phyloP scores from a whole-genome alignment of 1,140 invertebrate species.

The Temnothorax longispinosus region DNA sequence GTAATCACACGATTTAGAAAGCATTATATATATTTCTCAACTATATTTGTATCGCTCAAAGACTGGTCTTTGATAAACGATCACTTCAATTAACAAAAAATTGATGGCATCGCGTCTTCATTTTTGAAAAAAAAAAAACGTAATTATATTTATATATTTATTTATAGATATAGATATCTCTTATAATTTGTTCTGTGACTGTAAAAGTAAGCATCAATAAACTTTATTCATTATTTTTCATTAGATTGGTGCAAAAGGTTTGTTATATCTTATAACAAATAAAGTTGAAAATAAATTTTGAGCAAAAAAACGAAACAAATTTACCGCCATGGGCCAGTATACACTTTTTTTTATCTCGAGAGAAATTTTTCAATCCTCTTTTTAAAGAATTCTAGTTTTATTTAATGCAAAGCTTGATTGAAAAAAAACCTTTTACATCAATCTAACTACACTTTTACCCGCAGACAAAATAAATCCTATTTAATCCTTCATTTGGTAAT shows the following conservation, averaged over 20 bases:
- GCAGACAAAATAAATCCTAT: not conserved
- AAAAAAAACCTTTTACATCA: not conserved
- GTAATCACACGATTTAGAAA: not conserved
- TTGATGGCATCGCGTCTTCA: not conserved
- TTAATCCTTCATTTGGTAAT: not conserved
- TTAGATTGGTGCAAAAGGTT: not conserved
- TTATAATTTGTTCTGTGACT: not conserved
- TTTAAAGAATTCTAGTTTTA: not conserved
- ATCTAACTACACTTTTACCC: not conserved
- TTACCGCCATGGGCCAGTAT: not conserved
- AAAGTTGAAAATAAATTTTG: not conserved
- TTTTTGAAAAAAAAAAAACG: not conserved
- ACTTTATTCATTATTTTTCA: not conserved
- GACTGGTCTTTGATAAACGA: not conserved
- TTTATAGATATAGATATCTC: not conserved
- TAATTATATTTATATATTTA: not conserved
- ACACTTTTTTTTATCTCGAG: not conserved
- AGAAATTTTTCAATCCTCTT: not conserved
- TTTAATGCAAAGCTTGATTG: not conserved
- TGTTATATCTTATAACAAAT: not conserved
- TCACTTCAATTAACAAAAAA: not conserved
- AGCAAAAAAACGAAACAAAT: slow-evolving; percentile 11
- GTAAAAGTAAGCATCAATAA: not conserved
- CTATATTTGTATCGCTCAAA: not conserved
- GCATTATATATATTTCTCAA: not conserved